phyloP scores from a whole-genome alignment of 1,140 invertebrate genomes.

The Polyergus mexicanus region DNA sequence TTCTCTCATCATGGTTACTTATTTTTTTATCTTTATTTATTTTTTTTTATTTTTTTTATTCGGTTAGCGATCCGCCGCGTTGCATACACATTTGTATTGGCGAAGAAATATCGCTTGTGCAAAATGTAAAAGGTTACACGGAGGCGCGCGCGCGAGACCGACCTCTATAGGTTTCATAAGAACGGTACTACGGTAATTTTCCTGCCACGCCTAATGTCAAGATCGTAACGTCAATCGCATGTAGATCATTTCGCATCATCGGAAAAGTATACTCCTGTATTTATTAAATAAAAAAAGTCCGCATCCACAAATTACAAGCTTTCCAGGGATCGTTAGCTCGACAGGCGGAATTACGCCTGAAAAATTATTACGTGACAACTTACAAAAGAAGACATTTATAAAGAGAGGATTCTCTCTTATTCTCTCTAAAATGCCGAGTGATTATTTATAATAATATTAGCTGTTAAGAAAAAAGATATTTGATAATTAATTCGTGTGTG shows the following conservation, averaged over 20 bases:
- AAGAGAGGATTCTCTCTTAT: not conserved
- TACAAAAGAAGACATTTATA: too few relatives aligned
- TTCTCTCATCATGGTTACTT: not conserved
- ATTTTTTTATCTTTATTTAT: slow-evolving; percentile 33
- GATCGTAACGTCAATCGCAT: slow-evolving; percentile 62
- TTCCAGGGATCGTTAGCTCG: not conserved
- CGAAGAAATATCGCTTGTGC: slow-evolving; percentile 73
- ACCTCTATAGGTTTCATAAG: slow-evolving; percentile 54
- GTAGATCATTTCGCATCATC: slow-evolving; percentile 12
- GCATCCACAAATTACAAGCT: not conserved
- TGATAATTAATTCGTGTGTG: too few relatives aligned
- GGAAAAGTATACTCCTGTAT: not conserved
- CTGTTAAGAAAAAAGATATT: too few relatives aligned
- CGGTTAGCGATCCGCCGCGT: not conserved
- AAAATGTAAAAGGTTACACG: slow-evolving; percentile 72
- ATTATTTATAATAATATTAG: not conserved
- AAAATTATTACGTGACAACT: not conserved
- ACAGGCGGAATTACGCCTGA: not conserved
- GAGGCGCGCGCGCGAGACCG: slow-evolving; percentile 43
- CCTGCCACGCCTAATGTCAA: slow-evolving; percentile 75
- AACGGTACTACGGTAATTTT: slow-evolving; percentile 54
- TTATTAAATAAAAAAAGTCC: not conserved
- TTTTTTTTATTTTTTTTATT: slow-evolving; percentile 41
- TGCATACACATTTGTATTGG: slow-evolving; percentile 60
- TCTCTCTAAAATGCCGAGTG: not conserved